Percentiles rank a stretch among this genome's conserved stretches.
phyloP scores from a whole-genome alignment of 2,797 vertebrate species.

The Otolemur crassicaudatus region DNA sequence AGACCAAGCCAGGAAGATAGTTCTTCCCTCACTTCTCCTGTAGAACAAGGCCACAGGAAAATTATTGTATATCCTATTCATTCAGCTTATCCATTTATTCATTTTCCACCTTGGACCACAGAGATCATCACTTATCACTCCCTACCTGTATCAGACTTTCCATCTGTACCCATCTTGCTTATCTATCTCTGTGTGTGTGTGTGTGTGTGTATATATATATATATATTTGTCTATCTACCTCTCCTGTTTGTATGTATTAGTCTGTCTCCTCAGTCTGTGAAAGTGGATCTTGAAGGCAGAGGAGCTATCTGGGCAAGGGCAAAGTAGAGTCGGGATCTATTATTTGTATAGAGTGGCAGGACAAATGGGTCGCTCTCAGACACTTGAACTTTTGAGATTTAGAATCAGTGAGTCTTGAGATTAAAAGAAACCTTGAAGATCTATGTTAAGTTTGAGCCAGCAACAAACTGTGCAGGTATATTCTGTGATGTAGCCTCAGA shows the following conservation, averaged over 20 bases:
- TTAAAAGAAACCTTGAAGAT: slow-evolving; percentile 52
- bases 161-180: neutral
- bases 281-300: neutral
- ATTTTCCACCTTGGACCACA: slow-evolving; percentile 23
- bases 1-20: slow-evolving; percentile 33
- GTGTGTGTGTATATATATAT: neutral
- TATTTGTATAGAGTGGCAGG: neutral
- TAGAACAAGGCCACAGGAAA: neutral
- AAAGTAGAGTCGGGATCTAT: slow-evolving; percentile 12
- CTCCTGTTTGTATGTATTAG: neutral
- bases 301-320: neutral
- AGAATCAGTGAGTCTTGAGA: slow-evolving; percentile 29
- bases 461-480: neutral
- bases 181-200: neutral
- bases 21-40: neutral
- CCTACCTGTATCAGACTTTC: neutral
- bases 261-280: neutral
- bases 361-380: neutral
- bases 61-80: slow-evolving; percentile 32
- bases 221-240: neutral
- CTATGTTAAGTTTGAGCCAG: neutral
- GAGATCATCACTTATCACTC: neutral
- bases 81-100: slow-evolving; percentile 20
- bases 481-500: neutral
- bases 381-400: slow-evolving; percentile 23